These are phyloP conservation scores for Ferdinandea cuprea DNA, from an alignment of 2,888 invertebrate genomes.

Conservation along the genomic window DNA sequence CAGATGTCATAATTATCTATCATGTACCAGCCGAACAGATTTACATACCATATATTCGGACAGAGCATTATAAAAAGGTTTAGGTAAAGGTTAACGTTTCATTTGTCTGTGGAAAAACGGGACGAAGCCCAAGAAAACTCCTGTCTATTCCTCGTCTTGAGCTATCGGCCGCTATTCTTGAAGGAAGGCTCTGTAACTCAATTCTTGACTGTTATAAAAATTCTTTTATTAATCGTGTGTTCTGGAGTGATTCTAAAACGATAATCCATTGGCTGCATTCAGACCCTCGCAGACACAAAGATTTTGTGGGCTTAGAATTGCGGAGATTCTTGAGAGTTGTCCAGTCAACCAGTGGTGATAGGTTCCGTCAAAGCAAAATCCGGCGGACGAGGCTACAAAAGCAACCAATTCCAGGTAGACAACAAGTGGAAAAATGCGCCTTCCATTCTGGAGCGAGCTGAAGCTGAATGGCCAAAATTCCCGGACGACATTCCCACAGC, in stretches of 20 bases:
- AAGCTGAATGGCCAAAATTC: no score
- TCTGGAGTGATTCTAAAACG: slow-evolving; percentile 33
- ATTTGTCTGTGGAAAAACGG: no score
- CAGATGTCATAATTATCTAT: no score
- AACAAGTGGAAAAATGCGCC: no score
- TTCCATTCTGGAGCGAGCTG: no score
- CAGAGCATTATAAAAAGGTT: no score
- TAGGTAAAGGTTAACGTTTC: no score
- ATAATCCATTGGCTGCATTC: slow-evolving; percentile 13
- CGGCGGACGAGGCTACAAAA: slow-evolving; percentile 17
- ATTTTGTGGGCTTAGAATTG: background rate
- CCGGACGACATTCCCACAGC: no score
- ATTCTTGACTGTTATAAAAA: slow-evolving; percentile 8
- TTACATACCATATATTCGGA: no score
- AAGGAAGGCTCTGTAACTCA: slow-evolving; percentile 1
- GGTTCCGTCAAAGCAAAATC: slow-evolving; percentile 19
- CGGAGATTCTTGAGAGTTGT: slow-evolving; percentile 4
- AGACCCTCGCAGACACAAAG: slow-evolving; percentile 10
- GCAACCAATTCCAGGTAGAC: background rate
- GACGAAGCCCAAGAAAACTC: no score
- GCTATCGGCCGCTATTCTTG: background rate
- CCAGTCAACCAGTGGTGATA: slow-evolving; percentile 24
- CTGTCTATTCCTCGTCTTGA: slow-evolving; percentile 1
- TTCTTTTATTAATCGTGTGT: background rate
- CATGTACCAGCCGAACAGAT: no score